Percentiles rank a stretch among this genome's conserved stretches.
These are phyloP conservation scores for Cerastoderma edule DNA, from an alignment of 2,888 invertebrate genomes.

Conservation along the genomic window DNA sequence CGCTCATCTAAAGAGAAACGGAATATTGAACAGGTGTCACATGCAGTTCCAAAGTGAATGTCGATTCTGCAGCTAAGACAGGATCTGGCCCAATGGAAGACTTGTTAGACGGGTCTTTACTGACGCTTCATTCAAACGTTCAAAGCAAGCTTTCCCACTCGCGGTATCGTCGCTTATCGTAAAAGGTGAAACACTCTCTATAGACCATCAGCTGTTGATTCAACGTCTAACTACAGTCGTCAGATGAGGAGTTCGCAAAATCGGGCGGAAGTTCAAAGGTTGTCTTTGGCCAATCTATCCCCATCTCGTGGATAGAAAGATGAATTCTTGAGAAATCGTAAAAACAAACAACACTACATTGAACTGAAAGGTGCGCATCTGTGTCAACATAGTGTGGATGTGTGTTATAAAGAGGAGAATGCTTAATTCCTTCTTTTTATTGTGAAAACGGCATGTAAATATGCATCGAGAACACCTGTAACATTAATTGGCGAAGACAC, in stretches of 20 bases:
- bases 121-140: conserved; percentile 23
- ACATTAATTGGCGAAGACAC: conserved; percentile 23
- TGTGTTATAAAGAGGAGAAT: conserved; percentile 14
- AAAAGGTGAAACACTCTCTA: conserved; percentile 8
- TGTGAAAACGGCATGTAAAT: conserved; percentile 15
- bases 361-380: not conserved
- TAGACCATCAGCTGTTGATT: conserved; percentile 37
- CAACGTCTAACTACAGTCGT: conserved; percentile 24
- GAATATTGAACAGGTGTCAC: conserved; percentile 55
- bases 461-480: not conserved
- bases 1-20: not conserved
- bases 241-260: not conserved
- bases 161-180: conserved; percentile 4
- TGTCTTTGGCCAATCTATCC: not conserved
- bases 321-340: not conserved
- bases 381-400: not conserved
- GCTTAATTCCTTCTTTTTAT: conserved; percentile 25
- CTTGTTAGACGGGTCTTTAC: not conserved
- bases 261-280: not conserved
- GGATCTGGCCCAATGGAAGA: conserved; percentile 4
- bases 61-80: conserved; percentile 14
- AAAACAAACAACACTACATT: conserved; percentile 22
- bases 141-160: conserved; percentile 25
- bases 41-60: conserved; percentile 26
- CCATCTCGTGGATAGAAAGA: conserved; percentile 11